Evolutionary conservation across 1,140 invertebrate genomes (phyloP).

Genomic region (Macrobrachium nipponense): DNA sequence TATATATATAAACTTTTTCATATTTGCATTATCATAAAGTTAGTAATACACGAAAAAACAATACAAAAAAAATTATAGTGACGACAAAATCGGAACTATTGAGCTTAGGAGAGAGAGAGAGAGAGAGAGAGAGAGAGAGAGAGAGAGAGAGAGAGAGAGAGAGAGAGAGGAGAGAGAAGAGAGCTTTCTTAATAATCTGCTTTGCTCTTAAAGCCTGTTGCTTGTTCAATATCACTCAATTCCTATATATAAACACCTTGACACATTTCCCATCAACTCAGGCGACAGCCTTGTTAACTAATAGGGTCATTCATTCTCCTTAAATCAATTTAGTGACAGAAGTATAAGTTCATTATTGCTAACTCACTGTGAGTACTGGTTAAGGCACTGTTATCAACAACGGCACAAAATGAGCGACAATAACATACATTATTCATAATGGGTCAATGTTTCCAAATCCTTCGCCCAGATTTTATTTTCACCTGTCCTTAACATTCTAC

Average conservation of each 20-base stretch:
- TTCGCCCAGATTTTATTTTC: neutral
- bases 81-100: neutral
- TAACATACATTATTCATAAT: neutral
- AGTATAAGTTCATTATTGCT: no score
- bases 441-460: neutral
- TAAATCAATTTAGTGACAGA: neutral
- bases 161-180: neutral
- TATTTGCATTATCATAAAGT: neutral
- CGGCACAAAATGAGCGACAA: neutral
- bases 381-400: no score
- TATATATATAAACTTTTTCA: no score
- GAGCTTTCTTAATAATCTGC: no score
- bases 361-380: no score
- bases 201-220: no score
- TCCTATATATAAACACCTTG: no score
- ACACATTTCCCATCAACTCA: neutral
- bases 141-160: constrained; percentile 1
- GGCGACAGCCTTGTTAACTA: neutral
- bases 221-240: no score
- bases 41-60: neutral
- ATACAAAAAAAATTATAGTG: neutral
- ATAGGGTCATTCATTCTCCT: neutral
- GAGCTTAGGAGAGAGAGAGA: neutral
- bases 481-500: neutral
- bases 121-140: neutral